Conservation (phyloP, 2,888 invertebrate species). For the Mellilla xanthometata region DNA sequence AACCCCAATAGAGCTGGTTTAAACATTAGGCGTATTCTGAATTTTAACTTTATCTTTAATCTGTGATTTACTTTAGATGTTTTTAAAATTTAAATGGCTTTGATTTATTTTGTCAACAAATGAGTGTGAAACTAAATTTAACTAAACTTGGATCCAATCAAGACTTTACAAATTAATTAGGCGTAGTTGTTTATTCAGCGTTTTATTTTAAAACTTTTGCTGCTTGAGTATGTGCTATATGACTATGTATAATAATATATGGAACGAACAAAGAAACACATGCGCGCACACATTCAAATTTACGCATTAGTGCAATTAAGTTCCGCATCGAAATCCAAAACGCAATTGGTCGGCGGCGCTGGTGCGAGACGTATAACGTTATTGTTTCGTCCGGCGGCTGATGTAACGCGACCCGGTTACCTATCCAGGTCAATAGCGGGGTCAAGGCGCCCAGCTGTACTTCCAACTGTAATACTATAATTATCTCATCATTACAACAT, state of each 20-base stretch:
- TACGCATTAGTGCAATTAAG: background rate
- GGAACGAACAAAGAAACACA: too few relatives aligned
- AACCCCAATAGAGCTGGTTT: constrained; percentile 14
- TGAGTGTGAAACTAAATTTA: too few relatives aligned
- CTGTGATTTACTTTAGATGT: constrained; percentile 5
- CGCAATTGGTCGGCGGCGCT: background rate
- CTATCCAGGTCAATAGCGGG: constrained; percentile 54
- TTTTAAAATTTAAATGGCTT: too few relatives aligned
- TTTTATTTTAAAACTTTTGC: too few relatives aligned
- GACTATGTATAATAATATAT: too few relatives aligned
- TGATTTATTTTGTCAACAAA: too few relatives aligned
- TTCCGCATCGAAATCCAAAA: background rate
- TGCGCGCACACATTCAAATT: too few relatives aligned
- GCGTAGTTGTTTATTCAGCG: too few relatives aligned
- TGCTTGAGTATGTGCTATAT: too few relatives aligned
- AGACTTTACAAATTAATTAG: too few relatives aligned
- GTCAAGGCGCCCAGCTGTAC: constrained; percentile 50
- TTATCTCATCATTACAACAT: constrained; percentile 24
- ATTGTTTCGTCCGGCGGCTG: constrained; percentile 38
- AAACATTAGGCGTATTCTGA: background rate
- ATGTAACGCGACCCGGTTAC: constrained; percentile 51
- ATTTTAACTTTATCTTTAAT: constrained; percentile 12
- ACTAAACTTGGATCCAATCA: too few relatives aligned
- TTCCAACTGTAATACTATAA: constrained; percentile 25
- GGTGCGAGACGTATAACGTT: constrained; percentile 20